Evolutionary conservation across 2,113 vertebrate species (phyloP).

Genomic region (Tauraco erythrolophus): DNA sequence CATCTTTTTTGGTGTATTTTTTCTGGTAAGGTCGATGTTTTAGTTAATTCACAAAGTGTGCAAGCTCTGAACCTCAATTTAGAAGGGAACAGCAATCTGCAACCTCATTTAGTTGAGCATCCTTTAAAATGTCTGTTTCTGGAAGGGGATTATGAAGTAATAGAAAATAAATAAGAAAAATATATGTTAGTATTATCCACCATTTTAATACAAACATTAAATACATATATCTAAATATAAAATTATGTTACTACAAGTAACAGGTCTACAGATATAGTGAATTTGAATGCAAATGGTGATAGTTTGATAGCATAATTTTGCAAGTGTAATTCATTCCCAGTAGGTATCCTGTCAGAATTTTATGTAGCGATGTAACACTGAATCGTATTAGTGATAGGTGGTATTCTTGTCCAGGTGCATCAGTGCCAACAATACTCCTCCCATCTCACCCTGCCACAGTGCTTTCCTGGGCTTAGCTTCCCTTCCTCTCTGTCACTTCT

Average conservation of each 20-base stretch:
- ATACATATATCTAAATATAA: background rate
- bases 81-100: background rate
- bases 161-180: background rate
- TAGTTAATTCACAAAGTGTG: background rate
- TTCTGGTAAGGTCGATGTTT: background rate
- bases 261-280: background rate
- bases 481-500: background rate
- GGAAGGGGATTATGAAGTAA: background rate
- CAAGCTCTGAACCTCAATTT: background rate
- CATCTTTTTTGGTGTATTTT: background rate
- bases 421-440: background rate
- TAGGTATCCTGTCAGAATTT: background rate
- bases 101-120: background rate
- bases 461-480: background rate
- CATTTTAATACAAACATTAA: background rate
- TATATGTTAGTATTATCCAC: background rate
- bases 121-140: background rate
- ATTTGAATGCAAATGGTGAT: background rate
- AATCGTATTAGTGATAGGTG: background rate
- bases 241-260: background rate
- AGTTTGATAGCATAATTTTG: background rate
- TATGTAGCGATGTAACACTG: background rate
- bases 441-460: background rate
- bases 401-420: background rate
- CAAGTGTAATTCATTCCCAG: background rate